A percentile compares a stretch with the other conserved stretches of the same genome.
Conservation (phyloP, 2,888 invertebrate genomes). For the Oscheius myriophilus region DNA sequence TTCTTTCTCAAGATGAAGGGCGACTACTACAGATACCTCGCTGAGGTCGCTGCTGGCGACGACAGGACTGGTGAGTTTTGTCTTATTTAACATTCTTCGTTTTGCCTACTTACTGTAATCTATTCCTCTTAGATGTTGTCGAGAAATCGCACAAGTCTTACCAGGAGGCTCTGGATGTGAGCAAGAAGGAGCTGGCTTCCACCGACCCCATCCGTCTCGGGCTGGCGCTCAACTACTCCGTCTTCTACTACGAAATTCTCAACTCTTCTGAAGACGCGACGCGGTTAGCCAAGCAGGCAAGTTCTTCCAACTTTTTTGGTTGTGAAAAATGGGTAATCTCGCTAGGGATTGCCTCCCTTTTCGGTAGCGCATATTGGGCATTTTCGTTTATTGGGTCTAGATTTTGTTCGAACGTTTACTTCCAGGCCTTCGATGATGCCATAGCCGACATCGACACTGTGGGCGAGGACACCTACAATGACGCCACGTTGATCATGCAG, state of each 20-base stretch:
- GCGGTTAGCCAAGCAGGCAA: conserved; percentile 97
- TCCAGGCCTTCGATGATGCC: too few relatives aligned
- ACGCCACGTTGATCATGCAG: too few relatives aligned
- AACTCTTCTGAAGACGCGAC: conserved; percentile 98
- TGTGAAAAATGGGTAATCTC: too few relatives aligned
- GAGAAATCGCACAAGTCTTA: conserved; percentile 97
- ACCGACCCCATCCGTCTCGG: conserved; percentile 98
- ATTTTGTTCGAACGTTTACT: too few relatives aligned
- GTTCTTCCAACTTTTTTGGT: too few relatives aligned
- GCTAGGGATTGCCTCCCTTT: too few relatives aligned
- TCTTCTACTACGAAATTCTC: conserved; percentile 99
- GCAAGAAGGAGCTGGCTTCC: conserved; percentile 97
- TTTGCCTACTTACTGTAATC: neutral
- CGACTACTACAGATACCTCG: conserved; percentile 99
- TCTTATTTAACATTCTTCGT: neutral
- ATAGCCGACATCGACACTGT: too few relatives aligned
- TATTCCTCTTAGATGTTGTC: conserved; percentile 80
- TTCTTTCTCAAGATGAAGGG: conserved; percentile 99
- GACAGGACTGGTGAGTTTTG: conserved; percentile 89
- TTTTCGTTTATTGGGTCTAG: too few relatives aligned
- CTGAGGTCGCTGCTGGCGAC: conserved; percentile 98
- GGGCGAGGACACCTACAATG: too few relatives aligned
- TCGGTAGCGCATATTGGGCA: too few relatives aligned
- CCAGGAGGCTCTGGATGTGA: conserved; percentile 96
- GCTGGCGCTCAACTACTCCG: conserved; percentile 98